Base-by-base conservation (phyloP, 2,113 vertebrate species). In the Sula dactylatra region DNA sequence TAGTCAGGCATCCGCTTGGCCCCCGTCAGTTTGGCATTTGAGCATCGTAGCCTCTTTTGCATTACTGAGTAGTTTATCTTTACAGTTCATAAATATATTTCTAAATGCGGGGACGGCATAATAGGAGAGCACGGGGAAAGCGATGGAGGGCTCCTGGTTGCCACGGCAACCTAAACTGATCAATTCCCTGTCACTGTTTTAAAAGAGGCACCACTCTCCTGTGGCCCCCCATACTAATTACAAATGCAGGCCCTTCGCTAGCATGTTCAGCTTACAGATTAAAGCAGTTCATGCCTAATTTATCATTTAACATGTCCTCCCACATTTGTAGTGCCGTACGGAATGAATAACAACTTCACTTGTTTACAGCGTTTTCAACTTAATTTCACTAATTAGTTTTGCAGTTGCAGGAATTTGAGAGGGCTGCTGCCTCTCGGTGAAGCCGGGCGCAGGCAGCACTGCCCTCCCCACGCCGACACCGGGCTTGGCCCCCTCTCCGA, bases 171-270 rank as follows among this genome's bases (percentile, higher is more conserved):
- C 94, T 97, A 98, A 98, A 98, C 98, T 98, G 98, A 99, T 99
- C 98, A 98, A 98, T 99, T 98, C 98, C 98, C 98, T 98, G 98
- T 98, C 98, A 98, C 96, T 98, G 95, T 98, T 98, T 97, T 97
- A 98, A 98, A 98, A 97, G 97, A 98, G 95, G 94, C 96, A 96
- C 95, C 96, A 92, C 97, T 98, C 98, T 98, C 97, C 97, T 97
- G 97, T 98, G 98, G 97, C 98, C 95, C 73, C 98, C 98, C 96
- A 98, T 97, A 93, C 98, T 99, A 98, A 99, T 99, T 98, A 98
- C 97, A 95, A 97, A 98, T 94, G 93, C 98, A 98, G 98, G 97
- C 96, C 96, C 79, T 98, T 98, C 91, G 76, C 97, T 98, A 96
- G 96, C 97, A 97, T 98, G 97, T 98, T 98, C 98, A 92, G 96